Evolutionary conservation across 1,140 invertebrate species (phyloP).

Genomic region (Coelopa frigida): DNA sequence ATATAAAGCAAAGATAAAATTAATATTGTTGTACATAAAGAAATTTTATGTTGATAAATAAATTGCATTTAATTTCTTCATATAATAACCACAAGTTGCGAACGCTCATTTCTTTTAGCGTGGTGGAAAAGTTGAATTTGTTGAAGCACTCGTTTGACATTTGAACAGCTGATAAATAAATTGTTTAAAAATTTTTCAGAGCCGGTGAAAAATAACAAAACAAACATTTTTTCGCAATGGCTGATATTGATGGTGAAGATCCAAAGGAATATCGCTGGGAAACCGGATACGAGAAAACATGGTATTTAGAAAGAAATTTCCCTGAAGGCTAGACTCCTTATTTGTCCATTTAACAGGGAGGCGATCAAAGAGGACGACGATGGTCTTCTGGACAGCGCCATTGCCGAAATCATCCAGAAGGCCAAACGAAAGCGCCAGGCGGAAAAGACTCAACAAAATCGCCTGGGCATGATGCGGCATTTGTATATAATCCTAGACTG

Average conservation of each 20-base stretch:
- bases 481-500: conserved; percentile 86
- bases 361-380: conserved; percentile 93
- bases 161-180: too few species aligned
- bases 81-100: too few species aligned
- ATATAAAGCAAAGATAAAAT: too few species aligned
- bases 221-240: conserved; percentile 25
- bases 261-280: conserved; percentile 93
- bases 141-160: too few species aligned
- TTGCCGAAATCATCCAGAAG: conserved; percentile 84
- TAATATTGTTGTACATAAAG: too few species aligned
- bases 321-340: neutral
- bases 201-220: neutral
- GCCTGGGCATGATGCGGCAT: conserved; percentile 95
- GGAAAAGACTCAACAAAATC: conserved; percentile 60
- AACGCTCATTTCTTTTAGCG: too few species aligned
- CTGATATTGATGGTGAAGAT: conserved; percentile 74
- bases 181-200: neutral
- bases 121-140: neutral
- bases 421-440: conserved; percentile 72
- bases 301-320: conserved; percentile 52
- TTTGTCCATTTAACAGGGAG: conserved; percentile 60
- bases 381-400: conserved; percentile 79
- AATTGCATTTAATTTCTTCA: too few species aligned
- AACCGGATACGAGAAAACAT: conserved; percentile 94
- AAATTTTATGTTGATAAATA: too few species aligned